Evolutionary conservation across 2,113 vertebrate genomes (phyloP).

Genomic region (Semnornis frantzii): DNA sequence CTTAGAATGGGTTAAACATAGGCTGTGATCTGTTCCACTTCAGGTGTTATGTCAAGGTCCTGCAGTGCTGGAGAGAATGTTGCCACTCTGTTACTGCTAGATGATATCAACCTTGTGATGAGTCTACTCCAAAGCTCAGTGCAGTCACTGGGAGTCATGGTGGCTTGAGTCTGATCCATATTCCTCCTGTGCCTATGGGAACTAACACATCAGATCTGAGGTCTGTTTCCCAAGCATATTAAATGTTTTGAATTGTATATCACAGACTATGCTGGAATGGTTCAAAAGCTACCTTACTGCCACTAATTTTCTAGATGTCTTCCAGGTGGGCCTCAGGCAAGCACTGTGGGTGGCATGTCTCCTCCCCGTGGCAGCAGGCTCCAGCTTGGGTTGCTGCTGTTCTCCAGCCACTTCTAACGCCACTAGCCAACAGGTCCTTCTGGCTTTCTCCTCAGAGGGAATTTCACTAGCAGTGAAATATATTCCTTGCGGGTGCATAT

Average conservation of each 20-base stretch:
- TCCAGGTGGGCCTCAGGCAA: rapidly evolving
- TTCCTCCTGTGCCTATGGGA: neutral
- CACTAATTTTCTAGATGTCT: neutral
- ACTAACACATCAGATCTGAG: neutral
- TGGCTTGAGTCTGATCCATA: neutral
- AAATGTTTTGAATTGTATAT: neutral
- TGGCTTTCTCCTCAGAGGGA: neutral
- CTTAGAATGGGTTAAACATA: neutral
- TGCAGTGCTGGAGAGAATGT: rapidly evolving
- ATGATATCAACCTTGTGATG: rapidly evolving
- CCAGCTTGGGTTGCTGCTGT: neutral
- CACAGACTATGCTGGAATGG: neutral
- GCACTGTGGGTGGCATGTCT: neutral
- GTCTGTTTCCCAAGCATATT: neutral
- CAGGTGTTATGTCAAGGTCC: neutral
- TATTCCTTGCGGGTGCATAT: neutral
- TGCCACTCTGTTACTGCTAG: neutral
- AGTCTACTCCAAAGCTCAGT: neutral
- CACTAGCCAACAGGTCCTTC: neutral
- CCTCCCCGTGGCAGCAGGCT: neutral
- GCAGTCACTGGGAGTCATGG: neutral
- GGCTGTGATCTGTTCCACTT: rapidly evolving
- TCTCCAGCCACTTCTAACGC: neutral
- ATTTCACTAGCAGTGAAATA: rapidly evolving
- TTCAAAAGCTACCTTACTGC: neutral